Base-by-base conservation (phyloP, 2,797 vertebrate species). In the Tangara arthus region DNA sequence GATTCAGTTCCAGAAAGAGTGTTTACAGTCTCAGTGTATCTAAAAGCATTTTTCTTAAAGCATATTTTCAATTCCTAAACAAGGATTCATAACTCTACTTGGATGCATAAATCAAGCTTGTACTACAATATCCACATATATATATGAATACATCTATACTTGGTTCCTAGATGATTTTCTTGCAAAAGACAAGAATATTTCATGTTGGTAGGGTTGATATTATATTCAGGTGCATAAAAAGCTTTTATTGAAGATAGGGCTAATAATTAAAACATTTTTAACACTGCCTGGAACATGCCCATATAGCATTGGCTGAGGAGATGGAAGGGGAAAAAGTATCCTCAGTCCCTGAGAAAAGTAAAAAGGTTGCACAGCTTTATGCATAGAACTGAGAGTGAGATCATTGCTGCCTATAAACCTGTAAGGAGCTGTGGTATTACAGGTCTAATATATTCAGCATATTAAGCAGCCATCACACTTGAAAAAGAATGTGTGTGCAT, bases 391-490 rank as follows among this genome's bases (percentile, higher is more conserved):
- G 20, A 61, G 37, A 84, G 16, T 66, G 56, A 84, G 72, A 83
- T 61, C 37, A 88, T 44, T 78, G 12, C 28, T 75, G n/a, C 90
- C 12, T 34, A 56, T 81, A 86, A 78, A 34, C 59, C 68, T 94
- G 32, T 59, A 86, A 93, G 39, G 75, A 94, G 80, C 7, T 56
- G 28, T 60, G n/a, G 9, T 35, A 79, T 84, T 77, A 81, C 15
- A 87, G 32, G 24, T 89, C 15, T 82, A 93, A 78, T 78, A 16
- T 64, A 84, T 84, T 80, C 44, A 83, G 64, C 35, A 85, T 94
- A n/a, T 90, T 95, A 93, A 94, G 59, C 56, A 95, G 64, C 35
- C 28, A 61, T 82, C 65, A 34, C 68, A 70, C 52, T 65, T 95
- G 32, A 87, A 28, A 52, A 85, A 79, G 68, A 82, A 87, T n/a